A percentile compares a stretch with the other conserved stretches of the same genome.
These are phyloP conservation scores for Anthoscopus minutus DNA, from an alignment of 2,113 vertebrate species.

Conservation along the genomic window DNA sequence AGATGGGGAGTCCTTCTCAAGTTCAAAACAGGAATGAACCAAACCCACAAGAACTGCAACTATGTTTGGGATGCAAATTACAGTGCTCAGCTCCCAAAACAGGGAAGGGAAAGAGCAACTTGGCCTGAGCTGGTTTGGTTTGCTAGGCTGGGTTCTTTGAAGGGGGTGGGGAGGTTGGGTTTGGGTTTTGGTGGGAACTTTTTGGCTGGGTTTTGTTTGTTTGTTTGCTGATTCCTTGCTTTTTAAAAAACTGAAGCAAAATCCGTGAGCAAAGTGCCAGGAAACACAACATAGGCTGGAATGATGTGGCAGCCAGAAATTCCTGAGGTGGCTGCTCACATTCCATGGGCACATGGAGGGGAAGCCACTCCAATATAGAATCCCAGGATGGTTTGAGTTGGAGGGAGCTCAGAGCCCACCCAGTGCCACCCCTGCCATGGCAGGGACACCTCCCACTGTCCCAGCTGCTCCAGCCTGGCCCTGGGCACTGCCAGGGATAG, in stretches of 20 bases:
- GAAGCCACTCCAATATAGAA: not conserved
- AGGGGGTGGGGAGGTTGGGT: not conserved
- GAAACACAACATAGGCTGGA: not conserved
- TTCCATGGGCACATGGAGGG: not conserved
- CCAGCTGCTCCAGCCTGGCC: not conserved
- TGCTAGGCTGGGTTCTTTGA: not conserved
- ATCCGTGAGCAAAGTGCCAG: not conserved
- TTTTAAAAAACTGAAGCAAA: not conserved
- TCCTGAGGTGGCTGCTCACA: not conserved
- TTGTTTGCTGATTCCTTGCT: not conserved
- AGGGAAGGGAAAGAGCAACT: not conserved
- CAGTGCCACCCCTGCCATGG: not conserved
- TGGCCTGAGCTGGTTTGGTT: not conserved
- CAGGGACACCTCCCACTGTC: not conserved
- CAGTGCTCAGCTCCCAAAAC: not conserved
- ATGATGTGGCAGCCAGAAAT: not conserved
- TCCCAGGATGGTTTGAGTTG: not conserved
- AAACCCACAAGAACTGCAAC: not conserved
- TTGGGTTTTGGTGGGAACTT: not conserved
- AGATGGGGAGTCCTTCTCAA: not conserved
- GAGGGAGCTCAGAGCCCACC: accelerated
- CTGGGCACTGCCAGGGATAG: not conserved
- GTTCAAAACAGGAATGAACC: not conserved
- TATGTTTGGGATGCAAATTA: not conserved
- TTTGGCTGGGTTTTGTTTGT: not conserved